Base-by-base conservation (phyloP, 2,888 invertebrate species). In the Drosophila anceps region DNA sequence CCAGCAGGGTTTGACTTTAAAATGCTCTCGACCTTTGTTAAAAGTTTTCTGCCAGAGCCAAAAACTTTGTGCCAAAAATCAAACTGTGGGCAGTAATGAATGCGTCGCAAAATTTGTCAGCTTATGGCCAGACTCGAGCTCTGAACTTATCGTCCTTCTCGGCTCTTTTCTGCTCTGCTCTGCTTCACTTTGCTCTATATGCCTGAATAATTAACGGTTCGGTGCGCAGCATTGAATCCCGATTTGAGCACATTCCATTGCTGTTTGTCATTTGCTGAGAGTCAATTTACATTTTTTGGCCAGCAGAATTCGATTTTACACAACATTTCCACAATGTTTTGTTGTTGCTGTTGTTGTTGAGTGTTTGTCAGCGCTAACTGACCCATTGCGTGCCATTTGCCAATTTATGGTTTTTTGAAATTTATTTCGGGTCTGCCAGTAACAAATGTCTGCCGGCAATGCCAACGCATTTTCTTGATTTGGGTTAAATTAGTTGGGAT, bases 1-100 rank as follows among this genome's bases (percentile, higher is more conserved):
- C 84, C 84, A 57, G 73, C 65, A 73, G 84, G 84, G 69, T 70
- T 86, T 85, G 82, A 81, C 82, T 85, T 87, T 83, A 82, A 82
- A 86, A 78, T 73, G 83, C 76, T 84, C 64, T 82, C 82, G 83
- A 86, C 86, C 86, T 85, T 87, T 86, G 82, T 82, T 82, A 67
- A 85, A 86, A 87, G 64, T 87, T 86, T 74, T 70, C 51, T 37
- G 63, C 76, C 67, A 64, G 57, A 68, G 46, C 63, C 63, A 61
- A 64, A 84, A 83, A 82, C 70, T 81, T 84, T 82, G 69, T 66
- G 76, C 79, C 81, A 53, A 79, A 86, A 84, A 82, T 84, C 84
- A 84, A 86, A 82, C 73, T 82, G 80, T 72, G 80, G 78, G 68
- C 80, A 58, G 78, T 80, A 83, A 84, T 84, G 76, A 81, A 84